phyloP scores from a whole-genome alignment of 2,113 vertebrate species.

The Progne subis region DNA sequence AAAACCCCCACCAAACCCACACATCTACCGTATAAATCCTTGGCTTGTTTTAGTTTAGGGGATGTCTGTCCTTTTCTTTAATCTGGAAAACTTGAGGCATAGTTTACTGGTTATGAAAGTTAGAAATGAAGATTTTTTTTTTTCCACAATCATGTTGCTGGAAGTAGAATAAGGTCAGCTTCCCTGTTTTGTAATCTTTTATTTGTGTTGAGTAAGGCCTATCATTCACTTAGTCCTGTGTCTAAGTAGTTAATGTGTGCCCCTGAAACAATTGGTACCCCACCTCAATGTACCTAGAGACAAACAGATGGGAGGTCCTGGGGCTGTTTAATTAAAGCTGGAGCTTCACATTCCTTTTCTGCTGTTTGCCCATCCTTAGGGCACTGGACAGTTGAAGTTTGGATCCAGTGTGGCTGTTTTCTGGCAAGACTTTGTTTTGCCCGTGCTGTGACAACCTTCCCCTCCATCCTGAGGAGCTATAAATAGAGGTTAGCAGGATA shows the following conservation, averaged over 20 bases:
- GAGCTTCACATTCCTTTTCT: background rate
- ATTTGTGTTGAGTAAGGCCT: conserved; percentile 21
- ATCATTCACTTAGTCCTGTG: background rate
- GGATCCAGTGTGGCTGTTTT: background rate
- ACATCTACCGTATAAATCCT: background rate
- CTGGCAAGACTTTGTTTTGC: background rate
- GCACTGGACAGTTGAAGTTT: background rate
- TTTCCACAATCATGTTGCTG: background rate
- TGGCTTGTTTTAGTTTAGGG: background rate
- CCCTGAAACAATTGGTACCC: background rate
- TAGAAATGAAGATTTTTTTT: background rate
- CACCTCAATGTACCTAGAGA: background rate
- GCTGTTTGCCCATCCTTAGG: background rate
- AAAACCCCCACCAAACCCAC: background rate
- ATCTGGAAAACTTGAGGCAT: background rate
- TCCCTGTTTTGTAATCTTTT: conserved; percentile 20
- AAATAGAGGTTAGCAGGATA: conserved; percentile 38
- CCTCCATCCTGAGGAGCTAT: background rate
- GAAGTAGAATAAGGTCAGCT: background rate
- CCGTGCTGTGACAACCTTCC: background rate
- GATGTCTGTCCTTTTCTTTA: background rate
- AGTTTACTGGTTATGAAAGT: background rate
- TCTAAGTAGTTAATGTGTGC: background rate
- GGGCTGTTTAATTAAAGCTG: background rate
- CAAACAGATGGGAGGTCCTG: background rate